Evolutionary conservation across 1,140 invertebrate species (phyloP), one percentile per base, ranked within the genome.

Genomic region (Sycobia sp.): DNA sequence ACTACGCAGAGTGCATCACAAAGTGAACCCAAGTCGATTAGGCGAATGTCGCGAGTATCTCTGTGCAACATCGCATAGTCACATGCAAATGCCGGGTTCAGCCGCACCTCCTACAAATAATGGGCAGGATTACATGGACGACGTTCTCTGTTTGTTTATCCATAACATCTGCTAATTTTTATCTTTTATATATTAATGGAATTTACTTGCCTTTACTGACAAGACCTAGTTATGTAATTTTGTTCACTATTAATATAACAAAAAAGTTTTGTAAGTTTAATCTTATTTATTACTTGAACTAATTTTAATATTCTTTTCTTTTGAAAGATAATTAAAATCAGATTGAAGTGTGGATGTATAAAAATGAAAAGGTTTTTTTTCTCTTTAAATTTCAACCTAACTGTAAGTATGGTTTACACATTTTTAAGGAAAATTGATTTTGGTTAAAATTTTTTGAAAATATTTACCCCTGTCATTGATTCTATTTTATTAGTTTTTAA

Each of bases 81-180:
- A 73, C 73, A 71, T 74, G 75, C 69, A 74, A 72, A 72, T 75
- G 71, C 74, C 67, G 71, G n/a, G 68, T 67, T 83, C 81, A 83
- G 81, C 82, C 80, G 78, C 77, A 81, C 81, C 79, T 80, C 82
- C 82, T 84, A 84, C 78, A 84, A 84, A 84, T 82, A 84, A 81
- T 72, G 76, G 78, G 74, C 74, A 83, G 70, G 72, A 81, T 83
- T 82, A 83, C 76, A 81, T 81, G 75, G 74, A 58, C 54, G 46
- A 51, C 54, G 54, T 57, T 51, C 62, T 64, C 41, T 56, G 38
- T 20, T 22, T 50, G 8, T 51, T 41, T 32, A 43, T 51, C 25
- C 44, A 51, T 36, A 43, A 38, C 46, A 25, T 60, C 25, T 49
- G 34, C 59, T 50, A 29, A 29, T 20, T 34, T 50, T 29, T 47